phyloP scores from a whole-genome alignment of 2,797 vertebrate genomes.

The Oreochromis grahami region DNA sequence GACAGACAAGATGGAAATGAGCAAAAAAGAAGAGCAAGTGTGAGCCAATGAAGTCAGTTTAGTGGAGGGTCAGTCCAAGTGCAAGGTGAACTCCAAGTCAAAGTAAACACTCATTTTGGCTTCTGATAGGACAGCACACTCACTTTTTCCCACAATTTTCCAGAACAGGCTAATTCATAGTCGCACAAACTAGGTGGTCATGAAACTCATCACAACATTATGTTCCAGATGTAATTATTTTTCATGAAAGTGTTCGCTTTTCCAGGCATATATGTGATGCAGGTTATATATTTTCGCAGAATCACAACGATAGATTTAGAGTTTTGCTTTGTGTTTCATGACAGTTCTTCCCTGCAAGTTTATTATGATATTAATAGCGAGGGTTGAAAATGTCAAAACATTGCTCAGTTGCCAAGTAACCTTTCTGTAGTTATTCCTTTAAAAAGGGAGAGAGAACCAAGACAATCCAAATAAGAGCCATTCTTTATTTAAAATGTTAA shows the following conservation, averaged over 20 bases:
- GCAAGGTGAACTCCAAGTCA: slow-evolving; percentile 70
- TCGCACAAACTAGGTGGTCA: slow-evolving; percentile 56
- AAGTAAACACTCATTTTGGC: slow-evolving; percentile 66
- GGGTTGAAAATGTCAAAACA: slow-evolving; percentile 47
- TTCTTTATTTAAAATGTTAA: slow-evolving; percentile 72
- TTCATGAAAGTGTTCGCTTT: slow-evolving; percentile 24
- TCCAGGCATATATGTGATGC: slow-evolving; percentile 2
- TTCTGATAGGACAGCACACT: slow-evolving; percentile 56
- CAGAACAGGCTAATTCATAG: slow-evolving; percentile 44
- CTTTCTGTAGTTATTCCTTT: slow-evolving; percentile 29
- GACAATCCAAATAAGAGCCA: slow-evolving; percentile 76
- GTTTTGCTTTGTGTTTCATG: slow-evolving; percentile 14
- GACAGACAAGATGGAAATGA: slow-evolving; percentile 39
- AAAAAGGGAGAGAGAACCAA: slow-evolving; percentile 44
- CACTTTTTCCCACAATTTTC: slow-evolving; percentile 63
- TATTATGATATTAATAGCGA: slow-evolving; percentile 41
- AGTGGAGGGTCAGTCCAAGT: slow-evolving; percentile 62
- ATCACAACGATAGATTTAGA: slow-evolving; percentile 45
- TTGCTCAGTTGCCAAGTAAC: slow-evolving; percentile 46
- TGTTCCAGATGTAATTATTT: slow-evolving; percentile 54
- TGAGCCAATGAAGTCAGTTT: slow-evolving; percentile 58
- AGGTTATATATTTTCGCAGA: slow-evolving; percentile 28
- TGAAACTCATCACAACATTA: slow-evolving; percentile 46
- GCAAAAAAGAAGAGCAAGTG: slow-evolving; percentile 4
- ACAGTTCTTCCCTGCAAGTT: slow-evolving; percentile 11